Conservation (phyloP, 2,888 invertebrate genomes). For the Drosophila lutescens region DNA sequence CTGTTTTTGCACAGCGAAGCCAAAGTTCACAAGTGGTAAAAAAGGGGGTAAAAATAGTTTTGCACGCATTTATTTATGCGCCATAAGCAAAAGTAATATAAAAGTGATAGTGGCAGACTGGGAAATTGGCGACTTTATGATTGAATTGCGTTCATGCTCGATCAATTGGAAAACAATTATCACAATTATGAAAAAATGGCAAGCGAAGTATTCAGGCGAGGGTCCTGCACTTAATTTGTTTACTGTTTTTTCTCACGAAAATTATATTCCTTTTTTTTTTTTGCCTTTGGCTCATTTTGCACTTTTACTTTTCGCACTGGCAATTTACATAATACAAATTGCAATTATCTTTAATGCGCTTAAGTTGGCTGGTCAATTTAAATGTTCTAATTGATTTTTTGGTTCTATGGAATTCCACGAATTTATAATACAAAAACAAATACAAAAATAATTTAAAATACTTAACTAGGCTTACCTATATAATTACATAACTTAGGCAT, state of each 20-base stretch:
- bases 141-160: conserved; percentile 69
- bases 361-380: conserved; percentile 32
- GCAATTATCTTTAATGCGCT: conserved; percentile 67
- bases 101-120: neutral
- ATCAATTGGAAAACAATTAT: conserved; percentile 80
- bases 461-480: neutral
- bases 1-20: neutral
- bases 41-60: conserved; percentile 1
- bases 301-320: conserved; percentile 36
- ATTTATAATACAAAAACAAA: neutral
- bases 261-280: conserved; percentile 17
- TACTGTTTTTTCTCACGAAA: conserved; percentile 22
- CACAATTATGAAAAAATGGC: conserved; percentile 53
- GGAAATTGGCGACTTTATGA: conserved; percentile 38
- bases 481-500: neutral
- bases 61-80: conserved; percentile 10
- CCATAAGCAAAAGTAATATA: conserved; percentile 11
- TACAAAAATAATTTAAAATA: neutral
- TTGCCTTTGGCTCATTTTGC: conserved; percentile 14
- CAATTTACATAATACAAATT: conserved; percentile 66
- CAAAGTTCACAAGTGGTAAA: neutral
- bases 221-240: conserved; percentile 23
- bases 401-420: neutral
- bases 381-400: conserved; percentile 24
- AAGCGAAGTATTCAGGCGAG: conserved; percentile 13